These are phyloP conservation scores for Cyclura pinguis DNA, from an alignment of 2,797 vertebrate genomes.

Conservation along the genomic window DNA sequence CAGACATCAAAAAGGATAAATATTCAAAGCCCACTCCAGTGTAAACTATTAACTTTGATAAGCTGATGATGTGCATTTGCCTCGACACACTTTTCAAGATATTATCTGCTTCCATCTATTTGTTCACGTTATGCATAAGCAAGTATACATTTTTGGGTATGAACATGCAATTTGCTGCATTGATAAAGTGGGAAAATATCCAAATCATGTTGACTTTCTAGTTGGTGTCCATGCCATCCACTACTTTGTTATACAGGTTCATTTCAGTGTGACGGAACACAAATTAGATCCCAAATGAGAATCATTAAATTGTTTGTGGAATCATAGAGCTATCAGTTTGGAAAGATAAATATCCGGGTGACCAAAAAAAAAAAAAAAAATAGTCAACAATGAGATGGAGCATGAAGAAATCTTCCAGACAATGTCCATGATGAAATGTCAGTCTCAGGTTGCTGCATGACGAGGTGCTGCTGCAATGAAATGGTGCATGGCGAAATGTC, in stretches of 20 bases:
- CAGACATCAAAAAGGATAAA: neutral
- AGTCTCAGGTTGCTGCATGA: constrained; percentile 45
- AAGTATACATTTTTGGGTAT: neutral
- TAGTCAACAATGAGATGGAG: constrained; percentile 24
- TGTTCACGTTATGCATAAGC: neutral
- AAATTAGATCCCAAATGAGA: constrained; percentile 32
- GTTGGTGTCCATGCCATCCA: neutral
- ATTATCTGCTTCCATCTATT: neutral
- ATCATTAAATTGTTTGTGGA: constrained; percentile 52
- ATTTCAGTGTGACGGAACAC: constrained; percentile 7
- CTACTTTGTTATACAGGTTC: constrained; percentile 1
- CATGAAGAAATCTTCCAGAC: constrained; percentile 37
- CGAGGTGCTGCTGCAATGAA: constrained; percentile 40
- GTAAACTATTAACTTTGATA: neutral
- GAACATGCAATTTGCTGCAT: neutral
- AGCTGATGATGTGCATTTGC: neutral
- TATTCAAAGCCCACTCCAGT: neutral
- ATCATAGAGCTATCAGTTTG: constrained; percentile 54
- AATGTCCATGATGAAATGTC: constrained; percentile 55
- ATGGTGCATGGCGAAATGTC: constrained; percentile 42
- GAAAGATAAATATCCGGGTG: constrained; percentile 34
- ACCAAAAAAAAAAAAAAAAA: constrained; percentile 23
- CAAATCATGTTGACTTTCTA: constrained; percentile 7
- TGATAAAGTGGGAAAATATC: neutral
- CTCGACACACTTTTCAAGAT: neutral